Base-by-base conservation (phyloP, 2,113 vertebrate genomes). In the Carassius auratus region DNA sequence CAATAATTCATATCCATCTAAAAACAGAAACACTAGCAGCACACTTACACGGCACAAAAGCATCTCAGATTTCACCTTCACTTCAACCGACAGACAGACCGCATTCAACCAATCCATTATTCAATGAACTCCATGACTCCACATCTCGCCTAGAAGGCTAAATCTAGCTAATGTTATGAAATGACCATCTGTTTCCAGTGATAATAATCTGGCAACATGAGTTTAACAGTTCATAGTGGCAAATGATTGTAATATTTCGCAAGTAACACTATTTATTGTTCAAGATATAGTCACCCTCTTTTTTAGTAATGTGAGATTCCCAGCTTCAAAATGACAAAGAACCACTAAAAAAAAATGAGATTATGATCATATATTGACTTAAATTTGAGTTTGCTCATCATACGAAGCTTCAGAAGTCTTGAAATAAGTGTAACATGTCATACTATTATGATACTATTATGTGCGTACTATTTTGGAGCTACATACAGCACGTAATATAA, bases 1-100 rank as follows among this genome's bases (percentile, higher is more conserved):
- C 68, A 83, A 83, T 83, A 73, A 83, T 83, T 83, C 62, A 79
- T 79, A 52, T 61, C 48, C 3, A 3, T 80, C 76, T 79, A 81
- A 69, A 78, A 79, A 80, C 76, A 83, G 68, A 83, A 73, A 55
- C 62, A 66, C 42, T n/a, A 30, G 73, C 57, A 64, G 15, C 55
- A 81, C 78, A 42, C 55, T 42, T 61, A 73, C 66, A 73, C 12
- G 33, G 81, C 26, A 57, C 81, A 83, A 71, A 83, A 8, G 50
- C 48, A 30, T 57, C 81, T 83, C 68, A 14, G 42, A 42, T 83
- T 83, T 73, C 81, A 73, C 64, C 50, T 83, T 83, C 66, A n/a
- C 48, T 57, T 42, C 30, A 71, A 23, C 48, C 0, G 36, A 36
- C 36, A 30, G 19, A 42, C 76, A 42, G 30, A 38, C 52, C 10